Evolutionary conservation across 1,140 invertebrate species (phyloP).

Genomic region (Drosophila nikananu): DNA sequence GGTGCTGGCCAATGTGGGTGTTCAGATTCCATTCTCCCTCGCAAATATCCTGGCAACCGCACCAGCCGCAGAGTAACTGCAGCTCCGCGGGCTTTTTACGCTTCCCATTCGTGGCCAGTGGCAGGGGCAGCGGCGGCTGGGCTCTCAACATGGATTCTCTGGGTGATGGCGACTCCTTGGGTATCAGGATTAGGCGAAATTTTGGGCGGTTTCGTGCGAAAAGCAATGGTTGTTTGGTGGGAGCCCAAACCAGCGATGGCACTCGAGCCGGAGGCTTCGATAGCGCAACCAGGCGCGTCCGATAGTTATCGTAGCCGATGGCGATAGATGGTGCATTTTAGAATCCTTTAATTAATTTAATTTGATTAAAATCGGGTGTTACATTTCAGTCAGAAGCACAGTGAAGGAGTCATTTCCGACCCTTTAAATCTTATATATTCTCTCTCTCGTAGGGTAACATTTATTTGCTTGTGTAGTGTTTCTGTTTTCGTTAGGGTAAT

Average conservation of each 20-base stretch:
- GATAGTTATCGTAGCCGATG: background rate
- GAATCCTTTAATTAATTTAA: too few relatives aligned
- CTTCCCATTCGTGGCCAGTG: slow-evolving; percentile 30
- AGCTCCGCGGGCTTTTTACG: slow-evolving; percentile 44
- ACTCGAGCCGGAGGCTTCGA: slow-evolving; percentile 3
- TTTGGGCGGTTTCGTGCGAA: slow-evolving; percentile 20
- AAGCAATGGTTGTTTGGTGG: slow-evolving; percentile 19
- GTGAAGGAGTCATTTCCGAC: too few relatives aligned
- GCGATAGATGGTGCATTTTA: background rate
- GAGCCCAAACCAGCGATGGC: slow-evolving; percentile 29
- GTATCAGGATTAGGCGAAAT: background rate
- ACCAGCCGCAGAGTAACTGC: slow-evolving; percentile 66
- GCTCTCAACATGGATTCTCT: slow-evolving; percentile 7
- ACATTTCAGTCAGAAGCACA: too few relatives aligned
- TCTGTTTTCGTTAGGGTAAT: too few relatives aligned
- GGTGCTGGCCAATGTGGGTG: slow-evolving; percentile 65
- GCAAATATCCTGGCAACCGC: slow-evolving; percentile 47
- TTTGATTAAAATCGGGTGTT: too few relatives aligned
- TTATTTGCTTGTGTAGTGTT: too few relatives aligned
- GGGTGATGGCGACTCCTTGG: too few relatives aligned
- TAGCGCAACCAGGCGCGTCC: background rate
- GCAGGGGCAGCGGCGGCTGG: slow-evolving; percentile 1
- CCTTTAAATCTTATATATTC: too few relatives aligned
- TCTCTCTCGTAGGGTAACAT: too few relatives aligned
- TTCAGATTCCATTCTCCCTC: slow-evolving; percentile 70